Conservation (phyloP, 2,797 vertebrate species). For the Dendrocincla tyrannina region DNA sequence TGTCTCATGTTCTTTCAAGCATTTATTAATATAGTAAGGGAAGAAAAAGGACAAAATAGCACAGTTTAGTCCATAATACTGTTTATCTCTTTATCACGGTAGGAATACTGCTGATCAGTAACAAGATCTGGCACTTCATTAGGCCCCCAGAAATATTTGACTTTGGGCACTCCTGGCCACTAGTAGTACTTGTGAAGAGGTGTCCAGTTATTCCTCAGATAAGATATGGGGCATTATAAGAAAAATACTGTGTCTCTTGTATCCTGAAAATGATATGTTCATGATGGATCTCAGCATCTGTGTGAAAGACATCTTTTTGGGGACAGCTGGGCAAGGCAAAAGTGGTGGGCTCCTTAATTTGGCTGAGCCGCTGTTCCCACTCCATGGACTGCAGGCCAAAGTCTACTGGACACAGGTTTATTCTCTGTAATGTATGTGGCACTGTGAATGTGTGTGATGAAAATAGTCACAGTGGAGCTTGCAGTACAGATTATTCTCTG, state of each 20-base stretch:
- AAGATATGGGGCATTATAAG: neutral
- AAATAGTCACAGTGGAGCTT: neutral
- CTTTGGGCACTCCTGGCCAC: neutral
- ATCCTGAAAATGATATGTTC: neutral
- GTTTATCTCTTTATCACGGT: neutral
- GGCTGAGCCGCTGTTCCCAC: neutral
- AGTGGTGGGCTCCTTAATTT: accelerated
- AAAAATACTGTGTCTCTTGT: neutral
- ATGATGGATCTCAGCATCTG: neutral
- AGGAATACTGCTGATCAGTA: neutral
- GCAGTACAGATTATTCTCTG: neutral
- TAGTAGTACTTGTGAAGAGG: neutral
- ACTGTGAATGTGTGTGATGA: neutral
- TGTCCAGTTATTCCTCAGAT: neutral
- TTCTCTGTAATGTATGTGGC: neutral
- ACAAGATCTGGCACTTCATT: neutral
- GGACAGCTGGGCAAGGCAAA: accelerated
- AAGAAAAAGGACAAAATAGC: neutral
- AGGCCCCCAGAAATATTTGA: neutral
- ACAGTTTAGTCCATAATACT: neutral
- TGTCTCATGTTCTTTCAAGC: neutral
- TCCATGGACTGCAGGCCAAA: neutral
- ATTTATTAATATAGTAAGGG: neutral
- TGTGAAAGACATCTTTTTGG: neutral
- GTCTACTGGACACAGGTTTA: neutral